Percentiles rank a stretch among this genome's conserved stretches.
These are phyloP conservation scores for Calosoma granatense DNA, from an alignment of 1,140 invertebrate genomes.

Conservation along the genomic window DNA sequence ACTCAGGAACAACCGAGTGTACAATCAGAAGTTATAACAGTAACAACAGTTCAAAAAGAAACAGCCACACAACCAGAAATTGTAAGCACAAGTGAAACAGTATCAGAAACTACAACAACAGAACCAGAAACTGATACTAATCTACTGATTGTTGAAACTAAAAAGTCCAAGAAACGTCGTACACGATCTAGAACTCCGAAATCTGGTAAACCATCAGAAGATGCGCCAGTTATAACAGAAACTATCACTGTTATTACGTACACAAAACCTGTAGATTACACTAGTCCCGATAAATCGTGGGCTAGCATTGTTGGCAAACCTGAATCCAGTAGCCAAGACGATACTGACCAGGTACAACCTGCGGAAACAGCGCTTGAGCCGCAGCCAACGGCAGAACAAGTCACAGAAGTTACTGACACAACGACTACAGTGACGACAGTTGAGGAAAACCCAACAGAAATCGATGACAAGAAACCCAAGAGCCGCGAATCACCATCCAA, in stretches of 20 bases:
- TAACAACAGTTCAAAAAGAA: neutral
- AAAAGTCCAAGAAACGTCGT: neutral
- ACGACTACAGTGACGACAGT: neutral
- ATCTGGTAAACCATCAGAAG: neutral
- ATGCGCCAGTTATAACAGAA: conserved; percentile 9
- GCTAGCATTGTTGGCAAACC: neutral
- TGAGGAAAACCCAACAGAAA: conserved; percentile 1
- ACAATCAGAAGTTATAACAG: neutral
- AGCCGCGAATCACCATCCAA: conserved; percentile 14
- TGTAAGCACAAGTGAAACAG: neutral
- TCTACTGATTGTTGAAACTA: neutral
- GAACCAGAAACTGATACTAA: neutral
- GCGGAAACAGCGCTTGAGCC: neutral
- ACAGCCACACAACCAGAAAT: conserved; percentile 12
- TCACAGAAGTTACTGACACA: neutral
- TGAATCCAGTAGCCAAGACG: neutral
- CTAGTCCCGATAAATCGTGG: neutral
- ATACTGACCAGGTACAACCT: neutral
- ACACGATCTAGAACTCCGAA: neutral
- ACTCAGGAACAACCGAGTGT: too few species aligned
- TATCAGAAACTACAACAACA: neutral
- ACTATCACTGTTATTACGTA: neutral
- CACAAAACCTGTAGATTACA: neutral
- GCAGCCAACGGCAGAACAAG: neutral
- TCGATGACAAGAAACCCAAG: conserved; percentile 14